These are phyloP conservation scores for Odocoileus hemionus DNA, from an alignment of 2,113 vertebrate species.

Conservation along the genomic window DNA sequence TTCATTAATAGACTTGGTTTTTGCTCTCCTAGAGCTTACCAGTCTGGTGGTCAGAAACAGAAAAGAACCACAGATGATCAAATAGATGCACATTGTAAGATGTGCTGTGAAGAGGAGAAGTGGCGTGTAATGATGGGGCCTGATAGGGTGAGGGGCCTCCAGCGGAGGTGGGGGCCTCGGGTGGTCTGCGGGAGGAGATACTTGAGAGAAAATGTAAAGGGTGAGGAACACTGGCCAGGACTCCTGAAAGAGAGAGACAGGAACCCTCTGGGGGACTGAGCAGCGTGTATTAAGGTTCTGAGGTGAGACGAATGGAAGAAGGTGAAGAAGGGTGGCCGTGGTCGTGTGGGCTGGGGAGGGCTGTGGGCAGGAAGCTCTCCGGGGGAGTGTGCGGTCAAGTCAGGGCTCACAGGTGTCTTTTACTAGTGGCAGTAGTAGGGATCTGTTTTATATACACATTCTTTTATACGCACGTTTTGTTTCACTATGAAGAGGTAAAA, in stretches of 20 bases:
- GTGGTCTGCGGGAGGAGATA: neutral
- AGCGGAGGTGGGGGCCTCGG: no score
- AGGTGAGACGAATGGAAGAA: neutral
- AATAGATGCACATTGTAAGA: neutral
- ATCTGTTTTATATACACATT: neutral
- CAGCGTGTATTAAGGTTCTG: fast-evolving
- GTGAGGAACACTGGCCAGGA: neutral
- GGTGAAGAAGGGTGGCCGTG: neutral
- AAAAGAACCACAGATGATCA: neutral
- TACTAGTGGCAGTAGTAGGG: neutral
- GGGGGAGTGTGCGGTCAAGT: neutral
- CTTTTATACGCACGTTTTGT: fast-evolving
- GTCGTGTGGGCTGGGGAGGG: neutral
- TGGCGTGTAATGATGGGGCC: fast-evolving
- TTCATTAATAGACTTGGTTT: neutral
- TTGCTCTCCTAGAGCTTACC: neutral
- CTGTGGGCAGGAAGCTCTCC: neutral
- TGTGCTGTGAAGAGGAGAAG: neutral
- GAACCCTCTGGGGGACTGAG: neutral
- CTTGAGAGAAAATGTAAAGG: neutral
- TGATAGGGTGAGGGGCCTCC: neutral
- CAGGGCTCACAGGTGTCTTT: fast-evolving
- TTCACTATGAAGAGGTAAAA: neutral
- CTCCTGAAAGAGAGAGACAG: neutral
- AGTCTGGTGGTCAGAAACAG: neutral